Base-by-base conservation (phyloP, 1,140 invertebrate species). In the Tetraneura akinire region DNA sequence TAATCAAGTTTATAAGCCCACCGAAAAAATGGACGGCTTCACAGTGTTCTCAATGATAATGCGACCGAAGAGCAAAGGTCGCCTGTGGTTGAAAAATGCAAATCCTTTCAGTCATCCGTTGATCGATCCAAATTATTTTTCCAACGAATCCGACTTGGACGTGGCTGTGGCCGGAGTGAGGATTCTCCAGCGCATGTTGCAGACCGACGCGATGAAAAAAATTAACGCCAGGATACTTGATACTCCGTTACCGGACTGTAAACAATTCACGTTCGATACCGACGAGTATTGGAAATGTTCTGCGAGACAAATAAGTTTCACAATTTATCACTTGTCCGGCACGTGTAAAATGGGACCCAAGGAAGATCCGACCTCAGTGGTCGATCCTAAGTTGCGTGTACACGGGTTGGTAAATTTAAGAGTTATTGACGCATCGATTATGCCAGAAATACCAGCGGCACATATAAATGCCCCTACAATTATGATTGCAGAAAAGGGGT, bases 401-500 rank as follows among this genome's bases (percentile, higher is more conserved):
- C 89, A 92, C 78, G 92, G 92, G 0, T 88, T 93, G 0, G 88
- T 90, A 2, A 91, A 91, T 13, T 83, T 93, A 5, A 87, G 92
- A 70, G 91, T 93, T 0, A 90, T 90, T 0, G 92, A 94, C 83
- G 91, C 91, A 0, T 93, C 92, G 74, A 89, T 93, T 26, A 93
- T 94, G 91, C 92, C 92, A 0, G 89, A 87, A 9, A 92, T 93
- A 45, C 87, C 92, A 13, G 91, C 90, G 83, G 92, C 92, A 0
- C 93, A 94, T 86, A 91, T 92, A 0, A 93, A 93, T 84, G 91
- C 91, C 1, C 91, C 91, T 0, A 88, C 88, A 4, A 91, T 92
- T 14, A 92, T 92, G 91, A 91, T 92, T 11, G 93, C 89, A 3
- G 93, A 94, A 84, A 93, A 93, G 84, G 91, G 88, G 10, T 90